Percentiles rank a stretch among this genome's conserved stretches.
Evolutionary conservation across 2,888 invertebrate genomes (phyloP).

Genomic region (Philonicus albiceps): DNA sequence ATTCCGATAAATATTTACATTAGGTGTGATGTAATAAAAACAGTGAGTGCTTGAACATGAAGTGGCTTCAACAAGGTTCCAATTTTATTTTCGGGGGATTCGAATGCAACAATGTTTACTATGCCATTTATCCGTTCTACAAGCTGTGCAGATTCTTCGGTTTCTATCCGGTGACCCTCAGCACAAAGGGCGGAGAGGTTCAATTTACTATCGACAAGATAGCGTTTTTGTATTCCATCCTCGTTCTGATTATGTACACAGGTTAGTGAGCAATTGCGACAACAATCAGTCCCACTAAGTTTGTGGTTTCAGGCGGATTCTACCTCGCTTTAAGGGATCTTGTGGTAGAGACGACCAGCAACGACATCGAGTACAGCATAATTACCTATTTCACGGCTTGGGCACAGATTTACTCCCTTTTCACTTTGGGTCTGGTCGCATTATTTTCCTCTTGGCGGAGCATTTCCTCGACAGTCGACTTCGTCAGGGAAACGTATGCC

Average conservation of each 20-base stretch:
- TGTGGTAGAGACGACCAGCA: neutral
- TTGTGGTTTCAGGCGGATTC: conserved; percentile 8
- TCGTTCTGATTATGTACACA: conserved; percentile 26
- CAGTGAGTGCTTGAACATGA: neutral
- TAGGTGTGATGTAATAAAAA: neutral
- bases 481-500: conserved; percentile 29
- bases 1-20: neutral
- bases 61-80: neutral
- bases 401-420: conserved; percentile 45
- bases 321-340: neutral
- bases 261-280: conserved; percentile 18
- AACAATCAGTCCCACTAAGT: neutral
- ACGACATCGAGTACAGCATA: conserved; percentile 8
- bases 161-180: conserved; percentile 49
- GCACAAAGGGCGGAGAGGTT: neutral
- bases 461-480: neutral
- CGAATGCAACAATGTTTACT: conserved; percentile 45
- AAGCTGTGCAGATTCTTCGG: conserved; percentile 53
- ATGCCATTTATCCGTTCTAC: conserved; percentile 54
- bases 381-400: conserved; percentile 44
- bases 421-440: conserved; percentile 32
- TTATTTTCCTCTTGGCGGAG: conserved; percentile 41
- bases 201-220: neutral
- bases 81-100: conserved; percentile 10
- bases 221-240: conserved; percentile 15